Evolutionary conservation across 2,888 invertebrate species (phyloP), one percentile per base, ranked within the genome.

Genomic region (Fragum fragum): DNA sequence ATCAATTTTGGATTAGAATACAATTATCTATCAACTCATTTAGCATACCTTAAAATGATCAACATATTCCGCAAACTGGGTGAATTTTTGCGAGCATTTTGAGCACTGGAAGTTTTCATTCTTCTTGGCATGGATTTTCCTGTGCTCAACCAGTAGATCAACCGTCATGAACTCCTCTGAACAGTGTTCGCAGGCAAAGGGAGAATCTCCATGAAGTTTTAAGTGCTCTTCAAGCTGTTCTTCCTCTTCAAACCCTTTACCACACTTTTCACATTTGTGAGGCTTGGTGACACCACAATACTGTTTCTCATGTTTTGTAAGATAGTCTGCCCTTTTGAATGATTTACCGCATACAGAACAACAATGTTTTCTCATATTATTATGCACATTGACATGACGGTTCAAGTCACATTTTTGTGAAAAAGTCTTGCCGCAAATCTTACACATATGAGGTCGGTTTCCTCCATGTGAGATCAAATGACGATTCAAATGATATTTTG

Each of bases 271-370:
- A 76, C 85, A 85, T 47, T 80, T 82, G 42, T 76, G 73, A 11
- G 85, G 85, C 28, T 79, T 79, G 9, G 72, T 70, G 1, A 82
- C 80, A 32, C 82, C 82, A 42, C 85, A 85, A 69, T 82, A 85
- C 80, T 85, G 82, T 21, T 76, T 73, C 71, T 85, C 85, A 53
- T 85, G 85, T 52, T 85, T 85, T 5, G 80, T 70, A 29, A 85
- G 79, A 77, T 85, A 85, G 66, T 85, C 85, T 26, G 79, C 80
- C 18, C 85, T 59, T 59, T 85, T 85, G 63, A 85, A 85, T n/a
- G 80, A 74, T 57, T 85, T 85, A 16, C 74, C 73, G 70, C 85
- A 85, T n/a, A 85, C 82, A 18, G 81, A 81, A 69, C 85, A 85
- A 6, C 72, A 52, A 69, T 82, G 78, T 55, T 82, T 82, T 23